These are phyloP conservation scores for Machimus atricapillus DNA, from an alignment of 2,888 invertebrate genomes.

Conservation along the genomic window DNA sequence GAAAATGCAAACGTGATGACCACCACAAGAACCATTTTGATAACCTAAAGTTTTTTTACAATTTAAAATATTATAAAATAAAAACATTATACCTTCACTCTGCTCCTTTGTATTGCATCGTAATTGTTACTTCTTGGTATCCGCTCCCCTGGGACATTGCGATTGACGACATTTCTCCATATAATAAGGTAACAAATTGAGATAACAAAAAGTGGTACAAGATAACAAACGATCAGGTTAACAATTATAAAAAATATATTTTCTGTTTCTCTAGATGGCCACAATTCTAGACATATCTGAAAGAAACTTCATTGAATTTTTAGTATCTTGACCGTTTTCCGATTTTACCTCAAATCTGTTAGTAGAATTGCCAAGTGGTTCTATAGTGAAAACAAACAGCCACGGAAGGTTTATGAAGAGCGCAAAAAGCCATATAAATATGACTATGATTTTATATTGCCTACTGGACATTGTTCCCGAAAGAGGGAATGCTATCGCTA, in stretches of 20 bases:
- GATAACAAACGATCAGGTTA: constrained; percentile 65
- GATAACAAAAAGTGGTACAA: constrained; percentile 64
- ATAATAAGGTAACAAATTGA: constrained; percentile 66
- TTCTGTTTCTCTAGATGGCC: constrained; percentile 62
- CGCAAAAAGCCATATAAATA: constrained; percentile 64
- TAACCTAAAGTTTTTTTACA: constrained; percentile 50
- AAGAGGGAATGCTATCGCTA: constrained; percentile 64
- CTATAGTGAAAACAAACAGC: constrained; percentile 63
- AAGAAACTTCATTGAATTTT: constrained; percentile 12
- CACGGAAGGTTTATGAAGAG: constrained; percentile 63
- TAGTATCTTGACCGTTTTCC: neutral
- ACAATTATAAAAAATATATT: constrained; percentile 65
- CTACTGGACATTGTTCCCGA: constrained; percentile 60
- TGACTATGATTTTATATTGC: constrained; percentile 58
- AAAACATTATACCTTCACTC: constrained; percentile 49
- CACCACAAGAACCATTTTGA: constrained; percentile 66
- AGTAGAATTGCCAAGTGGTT: constrained; percentile 56
- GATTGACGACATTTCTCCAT: constrained; percentile 62
- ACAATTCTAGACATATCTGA: constrained; percentile 61
- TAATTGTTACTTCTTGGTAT: constrained; percentile 46
- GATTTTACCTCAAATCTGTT: constrained; percentile 56
- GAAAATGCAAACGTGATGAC: constrained; percentile 65
- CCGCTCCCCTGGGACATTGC: constrained; percentile 62
- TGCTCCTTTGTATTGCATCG: constrained; percentile 50
- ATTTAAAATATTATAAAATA: neutral